Evolutionary conservation across 2,113 vertebrate species (phyloP), one percentile per base, ranked within the genome.

Genomic region (Thalassoma bifasciatum): DNA sequence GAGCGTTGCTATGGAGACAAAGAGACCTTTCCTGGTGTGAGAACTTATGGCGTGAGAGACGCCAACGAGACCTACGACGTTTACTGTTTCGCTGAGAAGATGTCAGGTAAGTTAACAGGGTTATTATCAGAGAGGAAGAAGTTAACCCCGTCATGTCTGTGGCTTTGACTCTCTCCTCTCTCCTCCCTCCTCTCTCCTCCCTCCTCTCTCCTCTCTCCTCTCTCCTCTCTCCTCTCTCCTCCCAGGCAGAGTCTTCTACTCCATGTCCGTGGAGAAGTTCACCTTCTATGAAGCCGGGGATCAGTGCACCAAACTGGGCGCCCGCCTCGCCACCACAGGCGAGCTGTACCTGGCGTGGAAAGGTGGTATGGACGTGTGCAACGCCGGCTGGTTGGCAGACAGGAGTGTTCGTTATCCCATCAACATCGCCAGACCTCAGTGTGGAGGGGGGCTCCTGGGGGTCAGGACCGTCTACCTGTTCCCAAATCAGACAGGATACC

Each of bases 281-380:
- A 94, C 94, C 24, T 99, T 99, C 91, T 88, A 93, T 1, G 96
- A 98, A 81, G 98, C 98, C 10, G 90, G 92, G 0, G 93, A 94
- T 11, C 96, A 97, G 75, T 99, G 98, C 77, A 86, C 49, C 71
- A 94, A 95, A 5, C 75, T 98, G 9, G 96, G 96, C 0, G 95
- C 96, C 6, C 93, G 94, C 5, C 62, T 99, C 38, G 98, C 97
- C 72, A 97, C 96, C 58, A 99, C 97, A 0, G 97, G 97, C 16
- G 95, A 99, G 83, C 92, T 99, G 26, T 97, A 98, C 92, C 83
- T 99, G 81, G 97, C 97, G 82, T 99, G 98, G 98, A 95, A 96
- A 91, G 85, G 69, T 0, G 97, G 97, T 65, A 98, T 99, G 97
- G 97, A 99, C 66, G 53, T 98, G 81, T 99, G 98, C 88, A 97